Evolutionary conservation across 2,797 vertebrate genomes (phyloP).

Genomic region (Scleropages formosus): DNA sequence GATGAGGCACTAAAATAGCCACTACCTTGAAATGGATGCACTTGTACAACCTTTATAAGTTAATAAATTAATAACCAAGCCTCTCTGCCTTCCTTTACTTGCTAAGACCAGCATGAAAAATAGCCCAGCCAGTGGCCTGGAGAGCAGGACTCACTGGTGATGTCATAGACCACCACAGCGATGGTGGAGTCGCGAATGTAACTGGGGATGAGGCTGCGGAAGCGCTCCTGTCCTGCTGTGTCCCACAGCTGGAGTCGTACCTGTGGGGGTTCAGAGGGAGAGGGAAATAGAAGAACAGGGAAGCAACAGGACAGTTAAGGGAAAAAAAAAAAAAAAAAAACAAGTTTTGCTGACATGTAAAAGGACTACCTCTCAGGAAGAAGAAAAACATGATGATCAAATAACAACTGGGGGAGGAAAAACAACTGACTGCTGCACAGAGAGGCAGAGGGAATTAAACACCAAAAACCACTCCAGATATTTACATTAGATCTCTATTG

Average conservation of each 20-base stretch:
- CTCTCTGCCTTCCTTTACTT: neutral
- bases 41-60: no score
- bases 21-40: no score
- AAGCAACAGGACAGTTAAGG: slow-evolving; percentile 4
- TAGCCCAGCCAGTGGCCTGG: neutral
- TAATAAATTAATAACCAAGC: no score
- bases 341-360: slow-evolving; percentile 11
- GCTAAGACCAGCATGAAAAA: neutral
- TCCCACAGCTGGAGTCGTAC: slow-evolving; percentile 90
- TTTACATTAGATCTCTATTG: no score
- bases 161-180: slow-evolving; percentile 91
- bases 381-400: neutral
- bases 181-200: slow-evolving; percentile 91
- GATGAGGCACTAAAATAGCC: no score
- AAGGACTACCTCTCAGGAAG: neutral
- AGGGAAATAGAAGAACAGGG: neutral
- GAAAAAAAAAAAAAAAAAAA: no score
- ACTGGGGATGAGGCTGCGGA: slow-evolving; percentile 91
- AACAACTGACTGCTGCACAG: neutral
- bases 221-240: slow-evolving; percentile 87
- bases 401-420: neutral
- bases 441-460: neutral
- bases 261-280: slow-evolving; percentile 54
- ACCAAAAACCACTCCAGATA: no score
- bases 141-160: slow-evolving; percentile 86